Evolutionary conservation across 2,113 vertebrate genomes (phyloP), one percentile per base, ranked within the genome.

Genomic region (Otolemur garnettii): DNA sequence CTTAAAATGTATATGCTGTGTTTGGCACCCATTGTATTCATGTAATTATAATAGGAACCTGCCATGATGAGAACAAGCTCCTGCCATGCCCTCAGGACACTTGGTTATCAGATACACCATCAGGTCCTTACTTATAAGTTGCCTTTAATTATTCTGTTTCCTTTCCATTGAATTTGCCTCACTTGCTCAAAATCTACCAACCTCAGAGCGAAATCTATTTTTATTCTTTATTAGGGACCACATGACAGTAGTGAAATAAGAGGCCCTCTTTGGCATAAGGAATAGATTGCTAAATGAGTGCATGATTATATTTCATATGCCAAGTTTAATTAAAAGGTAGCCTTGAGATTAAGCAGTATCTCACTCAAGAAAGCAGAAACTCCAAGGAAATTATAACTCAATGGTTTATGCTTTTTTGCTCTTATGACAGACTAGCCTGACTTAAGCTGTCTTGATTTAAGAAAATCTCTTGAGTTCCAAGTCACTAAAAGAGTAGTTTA

Each of bases 261-360:
- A 42, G 5, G 11, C 4, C 1, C 1, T 78, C 22, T 14, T 10
- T 91, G 57, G 1, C 33, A 60, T 42, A 90, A 21, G 42, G 22
- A 10, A 75, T 66, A 13, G 10, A 60, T 24, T 68, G 24, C 64
- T 62, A 97, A 90, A 79, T 30, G 6, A 2, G 69, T 93, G 26
- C 14, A 42, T 11, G 24, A 71, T 90, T 68, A 55, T 66, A 66
- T 71, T 82, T 42, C 60, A 81, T 7, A 68, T 77, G n/a, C 62
- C 33, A 96, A 35, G 83, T 26, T 38, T 92, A 79, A 74, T 66
- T 95, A 50, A 95, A 87, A 57, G 79, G 33, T 19, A 87, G 93
- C 12, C 21, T 87, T 94, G 42, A 87, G 59, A 75, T 84, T 87
- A 53, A 84, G 64, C 35, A 68, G 35, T 22, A 87, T 80, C 7